phyloP scores from a whole-genome alignment of 2,888 invertebrate species.

The Eudemis profundana region DNA sequence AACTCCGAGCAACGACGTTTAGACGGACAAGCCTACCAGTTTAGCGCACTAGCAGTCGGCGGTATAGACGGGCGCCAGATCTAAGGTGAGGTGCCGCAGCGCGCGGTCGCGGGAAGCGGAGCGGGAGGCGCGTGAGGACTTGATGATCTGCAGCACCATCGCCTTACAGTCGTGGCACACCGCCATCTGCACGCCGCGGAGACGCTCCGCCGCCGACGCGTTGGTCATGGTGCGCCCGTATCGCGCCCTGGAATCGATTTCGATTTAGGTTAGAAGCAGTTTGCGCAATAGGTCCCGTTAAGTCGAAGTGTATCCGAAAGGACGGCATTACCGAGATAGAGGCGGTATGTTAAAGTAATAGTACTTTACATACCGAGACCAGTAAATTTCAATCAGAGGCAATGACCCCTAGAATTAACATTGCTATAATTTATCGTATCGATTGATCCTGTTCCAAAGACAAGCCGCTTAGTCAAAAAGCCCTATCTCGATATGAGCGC shows the following conservation, averaged over 20 bases:
- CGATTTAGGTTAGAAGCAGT: too few relatives aligned
- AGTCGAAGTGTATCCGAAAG: too few relatives aligned
- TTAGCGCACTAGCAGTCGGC: slow-evolving; percentile 67
- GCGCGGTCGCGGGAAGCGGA: slow-evolving; percentile 93
- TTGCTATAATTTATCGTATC: not conserved
- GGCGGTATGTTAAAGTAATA: too few relatives aligned
- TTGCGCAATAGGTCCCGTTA: too few relatives aligned
- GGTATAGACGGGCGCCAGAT: slow-evolving; percentile 93
- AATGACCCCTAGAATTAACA: too few relatives aligned
- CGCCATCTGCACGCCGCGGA: slow-evolving; percentile 92
- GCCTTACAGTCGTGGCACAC: slow-evolving; percentile 98
- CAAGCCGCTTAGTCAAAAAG: too few relatives aligned
- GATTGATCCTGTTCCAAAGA: slow-evolving; percentile 38
- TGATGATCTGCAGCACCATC: slow-evolving; percentile 97
- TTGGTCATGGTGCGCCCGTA: slow-evolving; percentile 87
- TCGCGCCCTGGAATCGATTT: slow-evolving; percentile 80
- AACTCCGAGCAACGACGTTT: too few relatives aligned
- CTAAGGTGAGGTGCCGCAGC: slow-evolving; percentile 91
- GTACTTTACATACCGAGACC: too few relatives aligned
- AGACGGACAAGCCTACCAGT: not conserved
- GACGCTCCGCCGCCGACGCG: slow-evolving; percentile 85
- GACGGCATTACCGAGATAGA: too few relatives aligned
- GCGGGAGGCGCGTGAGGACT: slow-evolving; percentile 93
- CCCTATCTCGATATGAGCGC: too few relatives aligned
- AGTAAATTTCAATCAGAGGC: too few relatives aligned